Evolutionary conservation across 1,140 invertebrate species (phyloP).

Genomic region (Lysiphlebus fabarum): DNA sequence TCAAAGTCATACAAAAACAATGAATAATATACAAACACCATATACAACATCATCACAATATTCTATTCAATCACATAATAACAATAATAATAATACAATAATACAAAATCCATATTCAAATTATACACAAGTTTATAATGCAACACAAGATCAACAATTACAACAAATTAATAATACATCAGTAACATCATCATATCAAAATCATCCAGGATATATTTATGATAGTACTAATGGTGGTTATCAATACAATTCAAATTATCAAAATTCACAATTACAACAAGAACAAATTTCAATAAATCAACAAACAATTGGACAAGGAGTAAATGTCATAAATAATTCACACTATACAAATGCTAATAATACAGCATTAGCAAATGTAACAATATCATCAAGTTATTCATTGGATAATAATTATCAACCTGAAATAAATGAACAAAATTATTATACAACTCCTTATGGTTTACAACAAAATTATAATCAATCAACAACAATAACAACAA

Average conservation of each 20-base stretch:
- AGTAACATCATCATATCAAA: conserved; percentile 52
- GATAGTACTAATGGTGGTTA: conserved; percentile 52
- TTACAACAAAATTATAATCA: neutral
- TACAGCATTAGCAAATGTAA: conserved; percentile 40
- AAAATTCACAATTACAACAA: conserved; percentile 24
- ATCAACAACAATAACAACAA: conserved; percentile 20
- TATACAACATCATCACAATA: conserved; percentile 39
- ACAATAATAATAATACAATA: too few relatives aligned
- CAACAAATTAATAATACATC: conserved; percentile 26
- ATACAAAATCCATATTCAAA: conserved; percentile 34
- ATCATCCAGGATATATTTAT: conserved; percentile 57
- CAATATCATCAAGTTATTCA: conserved; percentile 43
- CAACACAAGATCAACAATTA: conserved; percentile 30
- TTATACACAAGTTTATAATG: conserved; percentile 29
- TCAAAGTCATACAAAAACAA: conserved; percentile 45
- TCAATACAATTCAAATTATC: conserved; percentile 57
- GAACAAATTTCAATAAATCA: conserved; percentile 33
- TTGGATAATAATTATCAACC: conserved; percentile 30
- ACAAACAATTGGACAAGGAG: conserved; percentile 34
- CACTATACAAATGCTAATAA: conserved; percentile 57
- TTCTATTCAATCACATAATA: conserved; percentile 31
- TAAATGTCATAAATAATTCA: conserved; percentile 34
- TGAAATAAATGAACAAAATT: conserved; percentile 36
- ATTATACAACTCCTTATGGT: conserved; percentile 41
- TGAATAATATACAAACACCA: conserved; percentile 30